phyloP scores from a whole-genome alignment of 2,888 invertebrate species.

The Himalopsyche tibetana region DNA sequence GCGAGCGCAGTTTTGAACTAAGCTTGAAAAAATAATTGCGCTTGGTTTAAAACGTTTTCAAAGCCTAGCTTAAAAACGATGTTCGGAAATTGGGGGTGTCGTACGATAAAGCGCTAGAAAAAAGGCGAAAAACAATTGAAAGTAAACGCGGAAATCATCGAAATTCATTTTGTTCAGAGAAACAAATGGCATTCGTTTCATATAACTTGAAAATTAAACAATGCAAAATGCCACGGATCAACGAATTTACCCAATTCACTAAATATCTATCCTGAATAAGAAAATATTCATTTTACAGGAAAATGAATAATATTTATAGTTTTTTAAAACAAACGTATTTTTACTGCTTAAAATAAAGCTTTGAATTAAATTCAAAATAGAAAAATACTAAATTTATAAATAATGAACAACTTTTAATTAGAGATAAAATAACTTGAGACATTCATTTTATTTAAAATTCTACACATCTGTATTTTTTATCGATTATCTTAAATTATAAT shows the following conservation, averaged over 20 bases:
- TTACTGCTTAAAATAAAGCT: too few relatives aligned
- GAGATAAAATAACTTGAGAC: too few relatives aligned
- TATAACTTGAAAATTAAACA: not conserved
- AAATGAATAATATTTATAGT: too few relatives aligned
- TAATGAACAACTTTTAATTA: too few relatives aligned
- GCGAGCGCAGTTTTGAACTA: not conserved
- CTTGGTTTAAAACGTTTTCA: not conserved
- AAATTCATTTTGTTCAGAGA: not conserved
- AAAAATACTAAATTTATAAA: too few relatives aligned
- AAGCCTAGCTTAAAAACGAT: not conserved
- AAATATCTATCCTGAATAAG: too few relatives aligned
- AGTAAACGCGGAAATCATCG: not conserved
- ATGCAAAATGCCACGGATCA: not conserved
- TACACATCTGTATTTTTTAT: too few relatives aligned
- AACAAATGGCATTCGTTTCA: not conserved
- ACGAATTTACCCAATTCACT: not conserved
- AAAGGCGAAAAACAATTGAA: not conserved
- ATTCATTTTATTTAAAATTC: too few relatives aligned
- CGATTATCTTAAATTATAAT: too few relatives aligned
- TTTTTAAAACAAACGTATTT: too few relatives aligned
- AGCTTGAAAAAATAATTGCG: slow-evolving; percentile 12
- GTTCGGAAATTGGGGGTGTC: not conserved
- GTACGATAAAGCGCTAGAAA: not conserved
- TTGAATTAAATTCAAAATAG: too few relatives aligned
- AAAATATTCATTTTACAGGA: too few relatives aligned